Base-by-base conservation (phyloP, 2,113 vertebrate genomes). In the Trogon melanurus region DNA sequence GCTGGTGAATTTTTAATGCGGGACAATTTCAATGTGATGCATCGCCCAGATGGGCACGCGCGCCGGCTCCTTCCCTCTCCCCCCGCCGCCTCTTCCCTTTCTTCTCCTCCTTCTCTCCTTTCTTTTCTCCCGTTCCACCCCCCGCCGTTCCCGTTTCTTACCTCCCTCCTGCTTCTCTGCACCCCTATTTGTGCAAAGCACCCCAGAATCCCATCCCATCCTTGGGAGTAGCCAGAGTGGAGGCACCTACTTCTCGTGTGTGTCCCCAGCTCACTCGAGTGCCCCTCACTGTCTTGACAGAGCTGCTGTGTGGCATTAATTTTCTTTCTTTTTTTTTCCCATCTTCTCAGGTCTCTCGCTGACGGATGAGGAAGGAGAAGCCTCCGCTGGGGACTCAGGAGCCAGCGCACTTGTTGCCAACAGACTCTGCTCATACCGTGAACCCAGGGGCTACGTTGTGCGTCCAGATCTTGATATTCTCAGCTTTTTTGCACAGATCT, bases 1-100 rank as follows among this genome's bases (percentile, higher is more conserved):
- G 97, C 98, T 99, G 98, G 98, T 99, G 99, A 98, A 99, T 99
- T 99, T 99, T 99, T 99, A 99, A 99, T 99, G 98, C 95, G 87
- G 98, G 98, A 97, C 98, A 97, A 98, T 98, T 97, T 98, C 98
- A 96, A 93, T 97, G 97, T 93, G 97, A 95, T 89, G 98, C 98
- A 95, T 93, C 51, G 97, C 97, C 98, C 98, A 98, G 98, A 94
- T 98, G 97, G 97, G 97, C 96, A 97, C 79, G 5, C 34, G 4
- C 32, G 7, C 36, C 2, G 69, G 65, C 72, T 76, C 76, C 75
- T 83, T 82, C 83, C 79, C 44, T 81, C 88, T 91, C 57, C 86
- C 72, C 88, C 84, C 15, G 1, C 70, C 1, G 2, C 72, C n/a
- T 25, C 72, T 79, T 78, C 73, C 72, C 65, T 41, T 41, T 41